Evolutionary conservation across 2,797 vertebrate species (phyloP).

Genomic region (Pipistrellus nathusii): DNA sequence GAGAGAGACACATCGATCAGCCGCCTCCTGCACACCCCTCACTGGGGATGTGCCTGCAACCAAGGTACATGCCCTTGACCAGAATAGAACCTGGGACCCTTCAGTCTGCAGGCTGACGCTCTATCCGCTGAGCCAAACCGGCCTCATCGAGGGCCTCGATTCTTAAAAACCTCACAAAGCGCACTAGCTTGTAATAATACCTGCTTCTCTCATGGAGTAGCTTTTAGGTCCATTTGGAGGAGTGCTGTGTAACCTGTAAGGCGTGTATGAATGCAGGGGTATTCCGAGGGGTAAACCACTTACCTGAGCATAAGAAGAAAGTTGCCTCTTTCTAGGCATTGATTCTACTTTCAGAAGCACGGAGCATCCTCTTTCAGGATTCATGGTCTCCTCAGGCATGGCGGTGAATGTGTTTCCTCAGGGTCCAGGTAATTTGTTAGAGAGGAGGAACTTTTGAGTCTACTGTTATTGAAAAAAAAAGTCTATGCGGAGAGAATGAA

Average conservation of each 20-base stretch:
- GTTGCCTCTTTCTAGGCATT: background rate
- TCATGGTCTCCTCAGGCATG: background rate
- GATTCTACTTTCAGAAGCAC: background rate
- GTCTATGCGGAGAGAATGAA: background rate
- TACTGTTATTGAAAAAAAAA: background rate
- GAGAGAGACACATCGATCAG: no score
- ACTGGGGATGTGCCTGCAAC: no score
- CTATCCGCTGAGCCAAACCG: no score
- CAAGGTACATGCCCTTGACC: no score
- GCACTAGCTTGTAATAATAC: background rate
- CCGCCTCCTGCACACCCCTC: no score
- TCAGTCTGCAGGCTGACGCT: no score
- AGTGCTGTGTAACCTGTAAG: background rate
- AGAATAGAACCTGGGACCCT: no score
- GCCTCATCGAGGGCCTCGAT: no score
- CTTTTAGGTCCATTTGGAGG: conserved; percentile 2
- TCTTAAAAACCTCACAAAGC: background rate
- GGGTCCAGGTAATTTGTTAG: background rate
- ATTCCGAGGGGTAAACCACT: background rate
- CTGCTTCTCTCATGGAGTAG: background rate
- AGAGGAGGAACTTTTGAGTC: background rate
- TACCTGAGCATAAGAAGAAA: background rate
- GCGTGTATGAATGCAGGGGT: background rate
- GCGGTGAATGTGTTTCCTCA: background rate
- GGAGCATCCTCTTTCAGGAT: background rate